Evolutionary conservation across 1,140 invertebrate species (phyloP).

Genomic region (Papilio glaucus): DNA sequence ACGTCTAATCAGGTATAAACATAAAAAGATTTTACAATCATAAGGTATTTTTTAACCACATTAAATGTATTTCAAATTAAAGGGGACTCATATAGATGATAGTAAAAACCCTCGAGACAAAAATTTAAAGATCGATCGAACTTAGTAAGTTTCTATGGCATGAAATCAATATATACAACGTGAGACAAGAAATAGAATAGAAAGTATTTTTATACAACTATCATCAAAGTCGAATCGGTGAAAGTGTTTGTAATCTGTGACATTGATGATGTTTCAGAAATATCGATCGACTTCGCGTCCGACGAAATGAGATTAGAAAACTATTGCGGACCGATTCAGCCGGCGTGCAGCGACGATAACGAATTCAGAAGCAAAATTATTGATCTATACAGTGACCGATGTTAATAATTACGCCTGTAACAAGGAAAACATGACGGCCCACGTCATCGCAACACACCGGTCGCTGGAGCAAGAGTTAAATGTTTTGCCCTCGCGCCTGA

Average conservation of each 20-base stretch:
- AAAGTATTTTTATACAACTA: not conserved
- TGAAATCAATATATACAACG: not conserved
- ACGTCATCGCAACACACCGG: slow-evolving; percentile 14
- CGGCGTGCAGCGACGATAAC: not conserved
- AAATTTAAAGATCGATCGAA: too few relatives aligned
- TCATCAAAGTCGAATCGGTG: not conserved
- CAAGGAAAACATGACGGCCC: slow-evolving; percentile 21
- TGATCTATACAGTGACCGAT: slow-evolving; percentile 11
- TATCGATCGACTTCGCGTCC: slow-evolving; percentile 30
- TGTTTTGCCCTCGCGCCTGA: not conserved
- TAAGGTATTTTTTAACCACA: too few relatives aligned
- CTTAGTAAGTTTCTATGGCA: too few relatives aligned
- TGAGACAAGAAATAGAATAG: not conserved
- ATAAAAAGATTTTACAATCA: not conserved
- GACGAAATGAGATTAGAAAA: slow-evolving; percentile 12
- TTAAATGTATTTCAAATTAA: too few relatives aligned
- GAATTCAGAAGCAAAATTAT: slow-evolving; percentile 21
- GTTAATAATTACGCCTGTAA: slow-evolving; percentile 5
- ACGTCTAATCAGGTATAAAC: not conserved
- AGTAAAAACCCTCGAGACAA: too few relatives aligned
- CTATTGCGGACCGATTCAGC: slow-evolving; percentile 3
- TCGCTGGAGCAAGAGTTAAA: not conserved
- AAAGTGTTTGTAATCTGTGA: slow-evolving; percentile 18
- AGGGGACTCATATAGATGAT: too few relatives aligned
- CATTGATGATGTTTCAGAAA: slow-evolving; percentile 26